Percentiles rank a stretch among this genome's conserved stretches.
phyloP scores from a whole-genome alignment of 2,888 invertebrate species.

The Nineta flava region DNA sequence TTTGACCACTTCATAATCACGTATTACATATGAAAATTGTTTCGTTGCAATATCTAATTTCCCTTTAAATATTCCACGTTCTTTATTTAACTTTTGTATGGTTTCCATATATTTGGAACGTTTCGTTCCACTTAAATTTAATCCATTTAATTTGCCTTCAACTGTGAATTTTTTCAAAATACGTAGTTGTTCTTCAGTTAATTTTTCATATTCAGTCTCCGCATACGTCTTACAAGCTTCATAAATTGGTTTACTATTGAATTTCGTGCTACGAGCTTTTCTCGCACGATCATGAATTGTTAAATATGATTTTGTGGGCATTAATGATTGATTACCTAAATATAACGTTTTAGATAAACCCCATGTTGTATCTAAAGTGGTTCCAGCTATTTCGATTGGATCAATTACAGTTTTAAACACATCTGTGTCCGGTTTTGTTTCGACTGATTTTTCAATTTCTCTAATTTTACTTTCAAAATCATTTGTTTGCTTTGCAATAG shows the following conservation, averaged over 20 bases:
- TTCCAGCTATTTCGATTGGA: slow-evolving; percentile 56
- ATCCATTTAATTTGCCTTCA: slow-evolving; percentile 72
- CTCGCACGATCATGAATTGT: slow-evolving; percentile 67
- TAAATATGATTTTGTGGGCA: slow-evolving; percentile 64
- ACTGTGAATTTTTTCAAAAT: slow-evolving; percentile 61
- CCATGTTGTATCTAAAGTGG: slow-evolving; percentile 70
- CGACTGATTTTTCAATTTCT: slow-evolving; percentile 44
- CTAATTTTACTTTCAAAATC: slow-evolving; percentile 65
- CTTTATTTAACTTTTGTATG: slow-evolving; percentile 34
- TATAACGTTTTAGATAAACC: slow-evolving; percentile 74
- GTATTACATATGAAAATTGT: slow-evolving; percentile 48
- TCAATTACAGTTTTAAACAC: slow-evolving; percentile 52
- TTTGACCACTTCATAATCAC: slow-evolving; percentile 44
- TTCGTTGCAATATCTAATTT: slow-evolving; percentile 50
- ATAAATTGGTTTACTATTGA: slow-evolving; percentile 51
- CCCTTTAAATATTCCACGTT: slow-evolving; percentile 44
- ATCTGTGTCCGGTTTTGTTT: slow-evolving; percentile 31
- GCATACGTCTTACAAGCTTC: slow-evolving; percentile 40
- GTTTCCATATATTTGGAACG: slow-evolving; percentile 36
- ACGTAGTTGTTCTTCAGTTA: slow-evolving; percentile 46
- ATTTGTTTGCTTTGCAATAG: slow-evolving; percentile 66
- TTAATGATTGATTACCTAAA: slow-evolving; percentile 58
- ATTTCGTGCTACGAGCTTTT: slow-evolving; percentile 57
- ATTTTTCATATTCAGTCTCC: slow-evolving; percentile 19
- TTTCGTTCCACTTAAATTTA: slow-evolving; percentile 42